Percentiles rank a stretch among this genome's conserved stretches.
Evolutionary conservation across 2,797 vertebrate species (phyloP).

Genomic region (Lepidocolaptes lacrymiger): DNA sequence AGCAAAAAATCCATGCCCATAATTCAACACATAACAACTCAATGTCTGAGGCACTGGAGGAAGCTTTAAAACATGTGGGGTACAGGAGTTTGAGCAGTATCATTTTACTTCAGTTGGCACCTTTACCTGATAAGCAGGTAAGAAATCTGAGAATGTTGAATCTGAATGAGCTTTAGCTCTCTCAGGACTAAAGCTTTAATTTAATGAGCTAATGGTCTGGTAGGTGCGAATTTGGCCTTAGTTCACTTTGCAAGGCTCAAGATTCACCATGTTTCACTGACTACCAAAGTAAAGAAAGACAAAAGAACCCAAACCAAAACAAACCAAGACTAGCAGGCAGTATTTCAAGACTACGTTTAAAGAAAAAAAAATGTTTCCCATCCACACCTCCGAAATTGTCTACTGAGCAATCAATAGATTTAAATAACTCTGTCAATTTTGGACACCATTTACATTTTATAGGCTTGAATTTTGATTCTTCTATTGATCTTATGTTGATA

Average conservation of each 20-base stretch:
- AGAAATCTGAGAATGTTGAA: neutral
- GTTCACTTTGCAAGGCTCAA: neutral
- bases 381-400: neutral
- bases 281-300: neutral
- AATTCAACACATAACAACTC: neutral
- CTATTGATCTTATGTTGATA: conserved; percentile 36
- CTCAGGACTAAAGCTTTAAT: neutral
- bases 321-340: neutral
- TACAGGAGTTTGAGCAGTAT: neutral
- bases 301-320: neutral
- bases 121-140: neutral
- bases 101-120: neutral
- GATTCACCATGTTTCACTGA: neutral
- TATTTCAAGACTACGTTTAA: neutral
- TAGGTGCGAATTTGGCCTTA: neutral
- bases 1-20: neutral
- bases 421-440: conserved; percentile 17
- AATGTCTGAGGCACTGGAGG: neutral
- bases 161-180: no score
- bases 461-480: conserved; percentile 20
- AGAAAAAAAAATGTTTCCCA: neutral
- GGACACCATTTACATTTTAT: neutral
- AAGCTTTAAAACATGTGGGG: neutral
- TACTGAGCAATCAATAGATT: neutral
- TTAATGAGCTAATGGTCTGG: neutral